phyloP scores from a whole-genome alignment of 2,888 invertebrate species.

The Drosophila stalkeri region DNA sequence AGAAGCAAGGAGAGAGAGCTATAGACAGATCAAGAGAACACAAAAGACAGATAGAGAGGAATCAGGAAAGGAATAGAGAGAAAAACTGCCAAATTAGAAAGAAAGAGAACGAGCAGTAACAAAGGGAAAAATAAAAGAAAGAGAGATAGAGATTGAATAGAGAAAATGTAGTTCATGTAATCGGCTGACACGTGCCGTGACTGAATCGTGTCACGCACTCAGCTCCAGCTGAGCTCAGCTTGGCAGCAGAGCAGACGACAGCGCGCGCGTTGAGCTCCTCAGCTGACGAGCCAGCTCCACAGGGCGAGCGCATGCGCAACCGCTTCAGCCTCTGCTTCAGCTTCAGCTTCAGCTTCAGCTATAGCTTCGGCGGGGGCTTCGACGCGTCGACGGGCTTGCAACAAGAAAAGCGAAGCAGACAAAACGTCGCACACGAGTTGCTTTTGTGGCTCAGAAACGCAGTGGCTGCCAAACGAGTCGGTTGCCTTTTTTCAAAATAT shows the following conservation, averaged over 20 bases:
- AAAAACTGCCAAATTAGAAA: not conserved
- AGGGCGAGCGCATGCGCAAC: conserved; percentile 63
- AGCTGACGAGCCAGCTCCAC: conserved; percentile 19
- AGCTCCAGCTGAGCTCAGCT: conserved; percentile 11
- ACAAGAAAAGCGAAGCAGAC: conserved; percentile 57
- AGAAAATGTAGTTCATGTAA: not conserved
- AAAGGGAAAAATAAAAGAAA: not conserved
- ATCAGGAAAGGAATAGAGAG: too few relatives aligned
- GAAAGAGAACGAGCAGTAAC: not conserved
- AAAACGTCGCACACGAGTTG: conserved; percentile 65
- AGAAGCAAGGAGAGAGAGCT: too few relatives aligned
- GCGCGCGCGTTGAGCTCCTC: conserved; percentile 6
- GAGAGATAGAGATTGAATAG: not conserved
- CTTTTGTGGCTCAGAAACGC: conserved; percentile 76
- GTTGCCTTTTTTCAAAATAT: conserved; percentile 56
- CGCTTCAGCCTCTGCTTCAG: conserved; percentile 22
- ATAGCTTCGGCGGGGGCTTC: conserved; percentile 1
- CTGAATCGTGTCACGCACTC: conserved; percentile 45
- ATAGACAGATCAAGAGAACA: not conserved
- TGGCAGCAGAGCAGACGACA: conserved; percentile 17
- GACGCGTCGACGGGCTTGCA: conserved; percentile 46
- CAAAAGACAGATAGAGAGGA: not conserved
- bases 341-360: too few relatives aligned
- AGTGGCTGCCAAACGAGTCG: conserved; percentile 78
- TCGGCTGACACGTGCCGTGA: not conserved